Base-by-base conservation (phyloP, 2,888 invertebrate species). In the Lottia scabra region DNA sequence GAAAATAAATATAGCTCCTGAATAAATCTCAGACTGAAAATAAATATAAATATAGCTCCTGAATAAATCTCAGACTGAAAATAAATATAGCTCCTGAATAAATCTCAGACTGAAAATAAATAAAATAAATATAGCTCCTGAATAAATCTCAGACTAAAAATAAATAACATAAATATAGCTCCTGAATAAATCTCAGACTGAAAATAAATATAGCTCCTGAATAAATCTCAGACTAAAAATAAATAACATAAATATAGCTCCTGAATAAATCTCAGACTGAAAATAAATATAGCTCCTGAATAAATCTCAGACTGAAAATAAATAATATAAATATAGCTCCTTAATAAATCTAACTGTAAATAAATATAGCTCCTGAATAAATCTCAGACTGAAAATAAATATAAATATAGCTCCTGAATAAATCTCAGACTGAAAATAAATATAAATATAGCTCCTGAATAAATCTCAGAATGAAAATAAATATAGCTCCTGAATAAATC, bases 361-460 rank as follows among this genome's bases (percentile, higher is more conserved):
- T 30, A 30, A 30, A 4, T 30, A 92, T 85, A 2, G 91, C 91
- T 16, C 91, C 92, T 26, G 91, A 91, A 80, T 90, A 92, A 67
- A 92, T 83, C 81, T 88, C 87, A n/a, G 83, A 85, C 88, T 88
- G 78, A 3, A 78, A 78, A 27, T 38, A 68, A 6, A 63, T 26
- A 92, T 90, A 83, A 92, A 92, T 26, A 92, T 86, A 3, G 91
- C 91, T 15, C 91, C 92, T 23, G 91, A 90, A 80, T 90, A 92
- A 67, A 92, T 83, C 81, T 88, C 87, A n/a, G 83, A 86, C 88
- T 88, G 78, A 5, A 78, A 78, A 26, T 44, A 65, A 6, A 63
- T 62, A 10, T 63, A n/a, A 63, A 12, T 26, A 38, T 15, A 27
- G 13, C 16, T 27, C 19, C 27, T 26, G 2, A 23, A 23, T 64